Evolutionary conservation across 2,888 invertebrate genomes (phyloP), one percentile per base, ranked within the genome.

Genomic region (Odontocerum albicorne): DNA sequence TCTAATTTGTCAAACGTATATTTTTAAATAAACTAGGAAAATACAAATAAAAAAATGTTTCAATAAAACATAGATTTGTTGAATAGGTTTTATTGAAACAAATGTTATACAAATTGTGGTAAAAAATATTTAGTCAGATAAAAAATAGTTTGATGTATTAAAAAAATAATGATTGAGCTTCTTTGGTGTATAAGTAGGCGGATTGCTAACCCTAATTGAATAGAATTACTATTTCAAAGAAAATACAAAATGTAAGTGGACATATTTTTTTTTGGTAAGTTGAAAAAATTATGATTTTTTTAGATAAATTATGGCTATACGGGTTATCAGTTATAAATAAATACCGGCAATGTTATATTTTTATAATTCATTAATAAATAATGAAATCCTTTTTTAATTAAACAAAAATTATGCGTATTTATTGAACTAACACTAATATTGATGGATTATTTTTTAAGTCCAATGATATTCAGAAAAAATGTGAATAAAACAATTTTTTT

Each of bases 121-220:
- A 33, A 33, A 45, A 12, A 15, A 35, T 35, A 20, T 15, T 33
- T 46, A 32, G 20, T 12, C 8, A 32, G 8, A 12, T 40, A 50
- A 42, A 33, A 42, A 33, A 50, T 16, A 42, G 15, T 42, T 50
- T 40, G 32, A 33, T 42, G 42, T 40, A 33, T n/a, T 42, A 50
- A 50, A 27, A 42, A 42, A 33, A 33, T 12, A 6, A 33, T 17
- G 33, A 35, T 55, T 55, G 55, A 55, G 55, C 55, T 55, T 55
- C 22, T 16, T 49, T 19, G 21, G 16, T 49, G 49, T 47, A n/a
- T 47, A 53, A 53, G 45, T 53, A 54, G 53, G 39, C 46, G 36
- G 44, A 52, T 19, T 39, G 16, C 22, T 49, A 22, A 36, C n/a
- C n/a, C n/a, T n/a, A n/a, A n/a, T n/a, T n/a, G n/a, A n/a, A n/a